Percentiles rank a stretch among this genome's conserved stretches.
These are phyloP conservation scores for Coreius guichenoti DNA, from an alignment of 2,797 vertebrate genomes.

Conservation along the genomic window DNA sequence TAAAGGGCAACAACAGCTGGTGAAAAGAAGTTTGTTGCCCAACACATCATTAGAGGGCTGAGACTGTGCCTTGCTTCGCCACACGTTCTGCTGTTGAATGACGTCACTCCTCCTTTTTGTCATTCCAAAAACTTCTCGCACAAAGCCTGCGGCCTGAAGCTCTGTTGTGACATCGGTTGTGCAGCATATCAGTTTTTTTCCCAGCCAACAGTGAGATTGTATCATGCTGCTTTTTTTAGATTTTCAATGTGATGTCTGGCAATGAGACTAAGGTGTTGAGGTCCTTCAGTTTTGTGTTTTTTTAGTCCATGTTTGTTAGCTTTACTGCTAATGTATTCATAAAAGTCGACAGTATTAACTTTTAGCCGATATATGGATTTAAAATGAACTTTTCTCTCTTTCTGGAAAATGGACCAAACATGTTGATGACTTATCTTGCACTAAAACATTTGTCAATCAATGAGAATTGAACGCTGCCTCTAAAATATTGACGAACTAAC, in stretches of 20 bases:
- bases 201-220: background rate
- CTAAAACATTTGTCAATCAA: background rate
- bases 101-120: conserved; percentile 10
- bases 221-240: background rate
- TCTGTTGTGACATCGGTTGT: background rate
- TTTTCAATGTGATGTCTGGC: background rate
- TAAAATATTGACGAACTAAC: too few species aligned
- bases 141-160: conserved; percentile 1
- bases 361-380: too few species aligned
- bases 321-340: too few species aligned
- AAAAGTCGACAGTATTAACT: too few species aligned
- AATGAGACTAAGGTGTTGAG: background rate
- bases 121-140: conserved; percentile 15
- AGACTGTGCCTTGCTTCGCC: background rate
- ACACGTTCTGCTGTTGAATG: conserved; percentile 29
- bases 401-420: background rate
- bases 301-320: background rate
- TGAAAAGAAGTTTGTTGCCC: conserved; percentile 25
- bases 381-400: background rate
- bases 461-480: too few species aligned
- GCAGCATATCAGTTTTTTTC: background rate
- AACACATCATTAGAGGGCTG: conserved; percentile 5
- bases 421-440: background rate
- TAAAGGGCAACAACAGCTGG: conserved; percentile 35
- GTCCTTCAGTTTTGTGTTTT: background rate